These are phyloP conservation scores for Pongo abelii DNA, from an alignment of 2,113 vertebrate species.

Conservation along the genomic window DNA sequence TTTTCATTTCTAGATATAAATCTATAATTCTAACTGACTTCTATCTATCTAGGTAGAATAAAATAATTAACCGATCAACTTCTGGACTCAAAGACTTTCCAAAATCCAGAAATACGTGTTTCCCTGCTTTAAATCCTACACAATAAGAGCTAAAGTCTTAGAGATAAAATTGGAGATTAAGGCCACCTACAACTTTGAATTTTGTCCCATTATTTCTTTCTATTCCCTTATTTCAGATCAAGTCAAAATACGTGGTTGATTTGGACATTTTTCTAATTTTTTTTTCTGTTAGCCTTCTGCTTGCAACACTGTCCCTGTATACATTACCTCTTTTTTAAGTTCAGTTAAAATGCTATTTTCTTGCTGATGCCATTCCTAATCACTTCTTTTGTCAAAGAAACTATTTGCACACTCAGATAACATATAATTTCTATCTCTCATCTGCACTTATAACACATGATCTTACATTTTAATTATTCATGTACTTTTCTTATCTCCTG, in stretches of 20 bases:
- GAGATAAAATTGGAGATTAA: not conserved
- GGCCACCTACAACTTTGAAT: not conserved
- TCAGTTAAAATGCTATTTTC: not conserved
- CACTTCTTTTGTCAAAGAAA: not conserved
- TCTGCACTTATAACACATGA: not conserved
- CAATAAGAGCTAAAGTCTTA: not conserved
- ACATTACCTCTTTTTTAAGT: not conserved
- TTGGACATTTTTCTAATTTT: not conserved
- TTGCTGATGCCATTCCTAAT: not conserved
- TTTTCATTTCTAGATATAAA: not conserved
- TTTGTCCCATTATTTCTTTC: not conserved
- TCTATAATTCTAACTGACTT: not conserved
- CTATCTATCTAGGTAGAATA: not conserved
- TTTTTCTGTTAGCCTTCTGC: not conserved
- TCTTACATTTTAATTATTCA: not conserved
- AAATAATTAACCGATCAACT: not conserved
- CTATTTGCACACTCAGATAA: not conserved
- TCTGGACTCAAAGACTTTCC: not conserved
- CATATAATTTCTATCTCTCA: not conserved
- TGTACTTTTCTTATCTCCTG: not conserved
- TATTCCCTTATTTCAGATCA: not conserved
- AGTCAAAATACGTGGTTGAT: not conserved
- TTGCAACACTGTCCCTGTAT: not conserved
- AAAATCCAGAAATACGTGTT: not conserved
- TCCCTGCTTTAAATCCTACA: not conserved